These are phyloP conservation scores for Ormyrus pomaceus DNA, from an alignment of 2,888 invertebrate species.

Conservation along the genomic window DNA sequence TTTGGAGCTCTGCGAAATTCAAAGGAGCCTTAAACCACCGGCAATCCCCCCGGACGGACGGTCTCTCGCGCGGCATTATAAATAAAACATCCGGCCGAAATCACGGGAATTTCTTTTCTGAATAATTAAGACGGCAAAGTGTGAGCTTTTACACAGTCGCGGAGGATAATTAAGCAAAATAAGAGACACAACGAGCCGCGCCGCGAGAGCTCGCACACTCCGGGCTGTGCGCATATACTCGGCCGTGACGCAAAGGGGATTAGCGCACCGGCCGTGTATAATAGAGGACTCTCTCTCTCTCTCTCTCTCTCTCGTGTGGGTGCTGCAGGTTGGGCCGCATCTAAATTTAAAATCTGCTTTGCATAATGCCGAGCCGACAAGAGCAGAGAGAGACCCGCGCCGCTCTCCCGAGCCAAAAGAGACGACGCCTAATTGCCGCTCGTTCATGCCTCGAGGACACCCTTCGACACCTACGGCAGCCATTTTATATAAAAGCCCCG, in stretches of 20 bases:
- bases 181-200: slow-evolving; percentile 36
- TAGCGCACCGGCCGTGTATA: slow-evolving; percentile 50
- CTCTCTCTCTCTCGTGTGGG: not conserved
- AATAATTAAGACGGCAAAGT: slow-evolving; percentile 52
- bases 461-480: slow-evolving; percentile 71
- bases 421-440: slow-evolving; percentile 71
- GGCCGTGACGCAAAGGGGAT: slow-evolving; percentile 38
- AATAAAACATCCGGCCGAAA: slow-evolving; percentile 26
- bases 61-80: not conserved
- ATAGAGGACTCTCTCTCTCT: not conserved
- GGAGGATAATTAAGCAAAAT: slow-evolving; percentile 51
- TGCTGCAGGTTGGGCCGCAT: slow-evolving; percentile 66
- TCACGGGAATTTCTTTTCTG: slow-evolving; percentile 28
- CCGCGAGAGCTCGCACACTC: not conserved
- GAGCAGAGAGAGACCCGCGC: slow-evolving; percentile 52
- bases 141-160: slow-evolving; percentile 51
- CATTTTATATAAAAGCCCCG: slow-evolving; percentile 66
- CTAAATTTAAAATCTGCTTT: slow-evolving; percentile 75
- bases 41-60: too few species aligned
- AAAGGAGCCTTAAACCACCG: too few species aligned
- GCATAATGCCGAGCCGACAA: slow-evolving; percentile 70
- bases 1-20: too few species aligned
- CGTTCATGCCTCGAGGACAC: slow-evolving; percentile 66
- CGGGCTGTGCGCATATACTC: not conserved
- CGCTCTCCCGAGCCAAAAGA: not conserved